Base-by-base conservation (phyloP, 2,888 invertebrate genomes). In the Amphipoea lucens region DNA sequence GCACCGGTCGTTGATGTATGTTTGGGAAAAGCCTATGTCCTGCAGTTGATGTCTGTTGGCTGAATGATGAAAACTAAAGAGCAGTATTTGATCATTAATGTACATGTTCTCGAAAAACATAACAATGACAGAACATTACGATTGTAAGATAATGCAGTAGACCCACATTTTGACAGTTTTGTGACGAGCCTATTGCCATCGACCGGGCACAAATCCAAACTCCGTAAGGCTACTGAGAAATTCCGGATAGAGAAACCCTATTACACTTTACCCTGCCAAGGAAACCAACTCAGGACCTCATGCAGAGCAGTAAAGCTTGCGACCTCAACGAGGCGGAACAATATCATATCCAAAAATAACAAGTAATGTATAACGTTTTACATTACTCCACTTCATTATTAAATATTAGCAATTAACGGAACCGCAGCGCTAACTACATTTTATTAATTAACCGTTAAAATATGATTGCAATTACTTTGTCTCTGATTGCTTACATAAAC, bases 371-470 rank as follows among this genome's bases (percentile, higher is more conserved):
- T 70, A 62, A 54, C 48, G 3, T 63, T 66, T 20, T 36, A 54
- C 36, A 60, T 45, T 48, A 73, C 42, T 40, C 6, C 17, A 70
- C 36, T 81, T 70, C 36, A 62, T 82, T 70, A 70, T 70, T 60
- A 57, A 51, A 69, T 65, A 60, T 66, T 60, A 80, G 36, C n/a
- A 62, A 54, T 73, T 62, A 69, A 42, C 67, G 40, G 40, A 81
- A 74, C 29, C 17, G 11, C 74, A 54, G 60, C 40, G 66, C 54
- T 73, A 71, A 74, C 74, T 74, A 62, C 45, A 65, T 74, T 48
- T 85, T 81, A 74, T 60, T 82, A 85, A 74, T 81, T 67, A 82
- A 54, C 51, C 12, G 42, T 70, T 70, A 81, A 85, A 81, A 54
- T 85, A 74, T 81, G n/a, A 17, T 42, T 36, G 42, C 48, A 82